phyloP scores from a whole-genome alignment of 2,888 invertebrate species.

The Apamea epomidion region DNA sequence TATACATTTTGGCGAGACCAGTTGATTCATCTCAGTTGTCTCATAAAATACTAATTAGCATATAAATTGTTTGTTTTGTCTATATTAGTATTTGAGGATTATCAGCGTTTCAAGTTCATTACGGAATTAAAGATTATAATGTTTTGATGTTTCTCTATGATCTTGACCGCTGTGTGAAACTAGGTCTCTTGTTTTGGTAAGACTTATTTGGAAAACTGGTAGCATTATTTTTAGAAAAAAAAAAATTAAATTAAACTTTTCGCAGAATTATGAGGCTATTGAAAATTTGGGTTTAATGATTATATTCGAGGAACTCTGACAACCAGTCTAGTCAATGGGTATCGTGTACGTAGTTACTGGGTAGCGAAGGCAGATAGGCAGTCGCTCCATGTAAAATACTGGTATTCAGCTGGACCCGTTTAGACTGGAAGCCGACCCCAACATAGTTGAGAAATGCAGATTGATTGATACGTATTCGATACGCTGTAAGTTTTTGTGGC shows the following conservation, averaged over 20 bases:
- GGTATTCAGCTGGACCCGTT: background rate
- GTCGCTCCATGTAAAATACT: too few species aligned
- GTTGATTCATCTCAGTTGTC: conserved; percentile 42
- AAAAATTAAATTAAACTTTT: background rate
- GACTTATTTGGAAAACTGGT: conserved; percentile 3
- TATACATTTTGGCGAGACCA: conserved; percentile 22
- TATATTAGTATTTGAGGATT: conserved; percentile 20
- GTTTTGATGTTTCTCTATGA: conserved; percentile 29
- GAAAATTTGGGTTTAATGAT: background rate
- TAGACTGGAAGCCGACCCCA: background rate
- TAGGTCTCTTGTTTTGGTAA: background rate
- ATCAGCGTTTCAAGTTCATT: conserved; percentile 35
- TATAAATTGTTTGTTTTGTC: conserved; percentile 57
- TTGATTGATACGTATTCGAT: background rate
- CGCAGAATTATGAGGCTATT: too few species aligned
- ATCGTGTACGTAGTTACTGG: background rate
- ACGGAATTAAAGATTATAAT: conserved; percentile 11
- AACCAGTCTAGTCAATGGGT: too few species aligned
- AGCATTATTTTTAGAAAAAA: accelerated
- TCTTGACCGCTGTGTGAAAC: conserved; percentile 26
- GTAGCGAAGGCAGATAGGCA: background rate
- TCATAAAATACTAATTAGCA: conserved; percentile 46
- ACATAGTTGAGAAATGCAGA: background rate
- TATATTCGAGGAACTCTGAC: background rate
- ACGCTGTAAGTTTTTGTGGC: background rate